These are phyloP conservation scores for Anthopleura sola DNA, from an alignment of 64 coral and sea anemone genomes.

Conservation along the genomic window DNA sequence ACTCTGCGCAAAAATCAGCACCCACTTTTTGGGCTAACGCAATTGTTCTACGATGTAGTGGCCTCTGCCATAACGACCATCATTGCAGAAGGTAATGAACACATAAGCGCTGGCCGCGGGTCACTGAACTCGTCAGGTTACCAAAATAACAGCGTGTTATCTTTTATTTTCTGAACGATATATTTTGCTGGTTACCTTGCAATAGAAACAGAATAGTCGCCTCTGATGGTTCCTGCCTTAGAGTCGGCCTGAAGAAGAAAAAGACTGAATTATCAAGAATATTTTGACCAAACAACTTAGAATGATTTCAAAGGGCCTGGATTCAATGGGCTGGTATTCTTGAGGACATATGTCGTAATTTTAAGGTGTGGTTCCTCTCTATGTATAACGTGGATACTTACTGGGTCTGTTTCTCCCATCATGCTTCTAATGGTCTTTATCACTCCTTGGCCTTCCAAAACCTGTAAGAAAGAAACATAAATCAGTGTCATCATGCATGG, in stretches of 20 bases:
- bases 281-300: not conserved
- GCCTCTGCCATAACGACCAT: too few species aligned
- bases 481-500: too few species aligned
- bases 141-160: too few species aligned
- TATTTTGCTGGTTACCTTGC: not conserved
- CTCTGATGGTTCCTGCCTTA: conserved; percentile 8
- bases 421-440: conserved; percentile 6
- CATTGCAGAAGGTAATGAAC: too few species aligned
- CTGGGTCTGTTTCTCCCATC: conserved; percentile 24
- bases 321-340: too few species aligned
- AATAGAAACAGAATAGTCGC: conserved; percentile 2
- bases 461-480: not conserved
- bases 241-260: not conserved
- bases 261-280: too few species aligned
- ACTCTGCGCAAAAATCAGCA: too few species aligned
- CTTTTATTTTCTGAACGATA: not conserved
- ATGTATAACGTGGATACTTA: not conserved
- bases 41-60: too few species aligned
- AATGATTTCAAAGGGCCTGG: not conserved
- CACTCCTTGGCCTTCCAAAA: conserved; percentile 29
- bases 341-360: not conserved
- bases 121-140: too few species aligned
- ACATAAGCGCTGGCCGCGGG: too few species aligned
- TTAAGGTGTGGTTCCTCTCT: not conserved
- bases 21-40: too few species aligned